These are phyloP conservation scores for Drosophila melanocephala DNA, from an alignment of 2,888 invertebrate genomes.

Conservation along the genomic window DNA sequence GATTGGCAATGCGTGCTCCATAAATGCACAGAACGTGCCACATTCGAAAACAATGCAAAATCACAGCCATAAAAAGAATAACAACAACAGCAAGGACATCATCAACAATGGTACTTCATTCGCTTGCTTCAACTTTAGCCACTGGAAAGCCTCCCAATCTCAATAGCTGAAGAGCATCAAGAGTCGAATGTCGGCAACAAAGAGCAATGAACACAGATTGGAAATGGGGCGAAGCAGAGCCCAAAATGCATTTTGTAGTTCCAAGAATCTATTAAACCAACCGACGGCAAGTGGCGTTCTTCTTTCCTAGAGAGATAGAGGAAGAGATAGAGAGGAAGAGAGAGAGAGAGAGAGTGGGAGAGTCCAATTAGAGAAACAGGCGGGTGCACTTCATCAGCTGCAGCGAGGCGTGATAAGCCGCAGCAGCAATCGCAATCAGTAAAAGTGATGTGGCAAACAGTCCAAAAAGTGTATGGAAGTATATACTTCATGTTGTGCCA, in stretches of 20 bases:
- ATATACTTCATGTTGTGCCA: constrained; percentile 48
- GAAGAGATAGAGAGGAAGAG: neutral
- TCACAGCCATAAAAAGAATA: constrained; percentile 25
- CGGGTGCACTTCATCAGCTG: constrained; percentile 52
- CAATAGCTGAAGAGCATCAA: constrained; percentile 16
- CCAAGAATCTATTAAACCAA: constrained; percentile 53
- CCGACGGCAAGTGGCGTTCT: constrained; percentile 27
- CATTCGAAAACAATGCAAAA: constrained; percentile 68
- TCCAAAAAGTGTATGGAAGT: constrained; percentile 3
- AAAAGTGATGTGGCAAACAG: constrained; percentile 49
- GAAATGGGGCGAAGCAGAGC: constrained; percentile 36
- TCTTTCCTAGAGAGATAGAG: neutral
- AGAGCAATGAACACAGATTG: constrained; percentile 44
- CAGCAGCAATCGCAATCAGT: constrained; percentile 44
- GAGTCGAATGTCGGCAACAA: constrained; percentile 39
- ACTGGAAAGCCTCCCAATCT: constrained; percentile 23
- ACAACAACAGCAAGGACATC: constrained; percentile 16
- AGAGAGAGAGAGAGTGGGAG: neutral
- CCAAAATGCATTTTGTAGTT: constrained; percentile 45
- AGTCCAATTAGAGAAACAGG: constrained; percentile 49
- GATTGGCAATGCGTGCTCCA: constrained; percentile 57
- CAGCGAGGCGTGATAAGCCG: constrained; percentile 47
- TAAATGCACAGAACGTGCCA: constrained; percentile 74
- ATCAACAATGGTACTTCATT: constrained; percentile 26
- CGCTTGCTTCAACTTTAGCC: constrained; percentile 7